Base-by-base conservation (phyloP, 2,888 invertebrate species). In the Oscheius sp. region DNA sequence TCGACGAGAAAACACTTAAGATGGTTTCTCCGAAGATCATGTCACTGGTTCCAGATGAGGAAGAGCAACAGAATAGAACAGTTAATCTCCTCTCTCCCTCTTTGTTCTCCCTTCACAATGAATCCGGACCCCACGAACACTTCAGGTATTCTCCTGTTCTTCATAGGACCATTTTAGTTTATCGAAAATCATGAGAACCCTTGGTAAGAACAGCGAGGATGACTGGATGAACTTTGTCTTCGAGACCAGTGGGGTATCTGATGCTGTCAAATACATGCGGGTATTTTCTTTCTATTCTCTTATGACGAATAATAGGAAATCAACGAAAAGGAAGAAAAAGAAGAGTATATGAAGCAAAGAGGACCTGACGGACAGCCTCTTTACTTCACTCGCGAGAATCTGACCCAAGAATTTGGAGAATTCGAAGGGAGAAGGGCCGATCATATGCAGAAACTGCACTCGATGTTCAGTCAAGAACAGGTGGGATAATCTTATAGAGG, bases 191-290 rank as follows among this genome's bases (percentile, higher is more conserved):
- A 44, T 76, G 36, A 64, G 67, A 22, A 47, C 71, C 0, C 38
- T 76, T 50, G 70, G 64, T 14, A 64, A 67, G 22, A 72, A 68
- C 2, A 71, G 73, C 17, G 72, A 74, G 49, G 70, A 83, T 28
- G 77, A 79, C 45, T 85, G 82, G 84, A 71, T 84, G 61, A 80
- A 85, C 33, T 79, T 84, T 44, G 79, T 84, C 24, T 71, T 85
- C 33, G 84, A 84, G 68, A 83, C 82, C 5, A 76, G 82, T 36
- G 84, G 83, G 32, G 77, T 80, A 3, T 68, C 71, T 0, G 80
- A 80, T 54, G 74, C 75, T 14, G 76, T 80, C 20, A 14, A n/a
- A 14, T 59, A 59, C 26, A 67, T 67, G 67, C 57, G 45, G 33
- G 66, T 66, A 1, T 9, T 1, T 4, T 14, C 28, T 47, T 30